Percentiles rank a stretch among this genome's conserved stretches.
phyloP scores from a whole-genome alignment of 2,797 vertebrate genomes.

The Erethizon dorsatum region DNA sequence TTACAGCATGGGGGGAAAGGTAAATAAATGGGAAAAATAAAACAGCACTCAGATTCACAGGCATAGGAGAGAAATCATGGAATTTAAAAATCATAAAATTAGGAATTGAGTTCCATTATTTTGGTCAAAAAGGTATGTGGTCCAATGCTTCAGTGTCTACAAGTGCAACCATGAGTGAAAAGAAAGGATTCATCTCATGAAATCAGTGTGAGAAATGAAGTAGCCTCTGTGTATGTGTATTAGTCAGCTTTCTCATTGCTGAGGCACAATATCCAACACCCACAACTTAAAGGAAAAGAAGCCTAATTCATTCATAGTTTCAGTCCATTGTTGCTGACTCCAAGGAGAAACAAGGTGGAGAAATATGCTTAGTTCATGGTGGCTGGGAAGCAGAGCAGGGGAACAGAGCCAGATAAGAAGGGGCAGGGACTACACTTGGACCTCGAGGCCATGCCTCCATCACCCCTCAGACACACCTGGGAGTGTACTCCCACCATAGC shows the following conservation, averaged over 20 bases:
- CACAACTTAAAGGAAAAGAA: background rate
- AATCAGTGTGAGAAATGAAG: background rate
- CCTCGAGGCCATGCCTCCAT: background rate
- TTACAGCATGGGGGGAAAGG: background rate
- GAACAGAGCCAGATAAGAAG: background rate
- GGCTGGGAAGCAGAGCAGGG: background rate
- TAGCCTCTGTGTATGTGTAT: background rate
- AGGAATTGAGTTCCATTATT: background rate
- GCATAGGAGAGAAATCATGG: background rate
- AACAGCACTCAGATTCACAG: background rate
- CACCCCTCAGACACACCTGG: background rate
- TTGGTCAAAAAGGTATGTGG: background rate
- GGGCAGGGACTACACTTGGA: background rate
- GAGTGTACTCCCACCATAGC: rapidly evolving
- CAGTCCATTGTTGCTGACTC: background rate
- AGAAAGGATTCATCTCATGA: background rate
- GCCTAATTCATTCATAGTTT: background rate
- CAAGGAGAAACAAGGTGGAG: no score
- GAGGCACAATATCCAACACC: background rate
- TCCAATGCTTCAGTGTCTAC: background rate
- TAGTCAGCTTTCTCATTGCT: background rate
- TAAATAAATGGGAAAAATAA: background rate
- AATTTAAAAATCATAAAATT: slow-evolving; percentile 1
- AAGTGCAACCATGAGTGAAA: background rate
- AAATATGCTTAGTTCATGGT: background rate